Conservation (phyloP, 2,113 vertebrate species). For the Amblyornis subalaris region DNA sequence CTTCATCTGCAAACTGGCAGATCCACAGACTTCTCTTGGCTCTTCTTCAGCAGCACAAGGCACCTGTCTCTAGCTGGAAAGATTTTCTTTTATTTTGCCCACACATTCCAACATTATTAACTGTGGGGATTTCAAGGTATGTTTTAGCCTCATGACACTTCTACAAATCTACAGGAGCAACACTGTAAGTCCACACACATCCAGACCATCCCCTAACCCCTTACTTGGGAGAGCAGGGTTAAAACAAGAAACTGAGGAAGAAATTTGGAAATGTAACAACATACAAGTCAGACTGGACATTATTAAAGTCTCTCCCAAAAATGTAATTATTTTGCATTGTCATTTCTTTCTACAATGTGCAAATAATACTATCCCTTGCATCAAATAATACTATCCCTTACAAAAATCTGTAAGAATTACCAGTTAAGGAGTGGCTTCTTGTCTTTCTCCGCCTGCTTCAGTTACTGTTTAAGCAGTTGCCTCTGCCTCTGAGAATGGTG, state of each 20-base stretch:
- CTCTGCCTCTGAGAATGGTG: not conserved
- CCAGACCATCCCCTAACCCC: not conserved
- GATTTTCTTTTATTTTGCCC: not conserved
- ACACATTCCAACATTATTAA: not conserved
- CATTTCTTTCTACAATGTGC: not conserved
- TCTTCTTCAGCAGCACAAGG: not conserved
- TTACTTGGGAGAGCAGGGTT: not conserved
- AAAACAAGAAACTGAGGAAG: not conserved
- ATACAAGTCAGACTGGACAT: not conserved
- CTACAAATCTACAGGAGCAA: not conserved
- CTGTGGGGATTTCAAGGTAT: not conserved
- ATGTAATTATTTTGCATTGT: not conserved
- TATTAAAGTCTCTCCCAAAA: not conserved
- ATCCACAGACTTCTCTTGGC: not conserved
- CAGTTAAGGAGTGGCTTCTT: not conserved
- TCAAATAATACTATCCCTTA: not conserved
- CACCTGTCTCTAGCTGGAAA: not conserved
- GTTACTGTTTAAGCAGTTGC: not conserved
- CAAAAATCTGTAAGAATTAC: not conserved
- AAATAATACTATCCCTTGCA: not conserved
- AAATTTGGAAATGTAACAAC: not conserved
- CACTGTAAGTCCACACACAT: not conserved
- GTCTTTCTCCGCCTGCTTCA: not conserved
- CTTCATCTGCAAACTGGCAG: not conserved
- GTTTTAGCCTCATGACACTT: not conserved